phyloP scores from a whole-genome alignment of 2,888 invertebrate genomes.

The Amiota minor region DNA sequence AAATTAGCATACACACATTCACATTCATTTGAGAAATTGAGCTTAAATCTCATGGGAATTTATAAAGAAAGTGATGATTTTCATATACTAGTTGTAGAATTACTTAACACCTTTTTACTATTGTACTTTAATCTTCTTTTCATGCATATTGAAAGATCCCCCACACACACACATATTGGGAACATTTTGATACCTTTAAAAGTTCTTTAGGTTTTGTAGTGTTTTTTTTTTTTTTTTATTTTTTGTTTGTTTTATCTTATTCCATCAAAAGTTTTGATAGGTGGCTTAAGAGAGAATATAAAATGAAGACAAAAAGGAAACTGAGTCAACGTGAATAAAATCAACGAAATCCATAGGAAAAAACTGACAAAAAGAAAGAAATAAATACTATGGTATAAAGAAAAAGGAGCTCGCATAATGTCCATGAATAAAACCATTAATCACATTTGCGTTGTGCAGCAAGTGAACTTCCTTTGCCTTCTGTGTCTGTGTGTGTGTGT shows the following conservation, averaged over 20 bases:
- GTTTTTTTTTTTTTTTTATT: neutral
- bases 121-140: no score
- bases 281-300: conserved; percentile 53
- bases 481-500: conserved; percentile 43
- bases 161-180: no score
- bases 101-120: no score
- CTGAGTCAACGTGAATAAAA: conserved; percentile 28
- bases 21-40: neutral
- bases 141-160: no score
- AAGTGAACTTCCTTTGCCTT: conserved; percentile 72
- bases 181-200: conserved; percentile 22
- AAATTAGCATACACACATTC: conserved; percentile 59
- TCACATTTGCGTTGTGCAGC: conserved; percentile 71
- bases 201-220: conserved; percentile 22
- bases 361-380: conserved; percentile 12
- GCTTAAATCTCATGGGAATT: neutral
- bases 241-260: conserved; percentile 25
- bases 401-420: conserved; percentile 59
- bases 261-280: conserved; percentile 49
- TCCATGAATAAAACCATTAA: conserved; percentile 72
- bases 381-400: conserved; percentile 35
- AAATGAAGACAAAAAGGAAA: conserved; percentile 42
- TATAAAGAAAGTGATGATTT: neutral
- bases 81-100: no score
- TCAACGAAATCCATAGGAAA: conserved; percentile 31